phyloP scores from a whole-genome alignment of 2,113 vertebrate genomes.

The Climacteris rufus region DNA sequence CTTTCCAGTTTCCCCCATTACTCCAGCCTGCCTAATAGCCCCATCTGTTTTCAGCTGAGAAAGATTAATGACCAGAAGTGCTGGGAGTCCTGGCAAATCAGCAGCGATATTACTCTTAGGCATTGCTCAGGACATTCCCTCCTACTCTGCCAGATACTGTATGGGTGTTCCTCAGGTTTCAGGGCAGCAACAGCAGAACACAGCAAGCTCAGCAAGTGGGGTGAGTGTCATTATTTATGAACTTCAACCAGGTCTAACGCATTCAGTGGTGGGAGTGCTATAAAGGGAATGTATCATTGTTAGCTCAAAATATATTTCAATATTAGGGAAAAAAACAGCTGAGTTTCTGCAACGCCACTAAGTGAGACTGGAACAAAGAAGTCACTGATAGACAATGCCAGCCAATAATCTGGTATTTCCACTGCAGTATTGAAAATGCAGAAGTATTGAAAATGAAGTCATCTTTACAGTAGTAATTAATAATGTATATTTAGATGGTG shows the following conservation, averaged over 20 bases:
- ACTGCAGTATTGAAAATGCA: neutral
- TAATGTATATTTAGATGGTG: neutral
- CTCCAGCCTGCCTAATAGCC: slow-evolving; percentile 42
- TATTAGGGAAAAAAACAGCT: neutral
- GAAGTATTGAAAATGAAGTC: neutral
- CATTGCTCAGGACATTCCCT: neutral
- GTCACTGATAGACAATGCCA: neutral
- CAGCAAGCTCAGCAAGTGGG: slow-evolving; percentile 4
- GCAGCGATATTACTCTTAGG: slow-evolving; percentile 26
- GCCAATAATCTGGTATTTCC: neutral
- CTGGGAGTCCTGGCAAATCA: slow-evolving; percentile 41
- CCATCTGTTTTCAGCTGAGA: slow-evolving; percentile 51
- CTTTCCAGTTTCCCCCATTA: slow-evolving; percentile 34
- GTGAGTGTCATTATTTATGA: neutral
- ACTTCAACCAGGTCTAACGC: neutral
- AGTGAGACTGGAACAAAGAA: neutral
- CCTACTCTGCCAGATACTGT: neutral
- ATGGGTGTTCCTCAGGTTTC: slow-evolving; percentile 15
- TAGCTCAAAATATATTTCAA: neutral
- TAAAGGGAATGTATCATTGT: neutral
- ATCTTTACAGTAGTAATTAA: neutral
- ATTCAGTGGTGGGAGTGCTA: neutral
- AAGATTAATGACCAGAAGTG: slow-evolving; percentile 40
- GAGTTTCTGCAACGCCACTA: neutral
- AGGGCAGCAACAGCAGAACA: neutral